A percentile compares a stretch with the other conserved stretches of the same genome.
Evolutionary conservation across 2,113 vertebrate species (phyloP).

Genomic region (Semicossyphus pulcher): DNA sequence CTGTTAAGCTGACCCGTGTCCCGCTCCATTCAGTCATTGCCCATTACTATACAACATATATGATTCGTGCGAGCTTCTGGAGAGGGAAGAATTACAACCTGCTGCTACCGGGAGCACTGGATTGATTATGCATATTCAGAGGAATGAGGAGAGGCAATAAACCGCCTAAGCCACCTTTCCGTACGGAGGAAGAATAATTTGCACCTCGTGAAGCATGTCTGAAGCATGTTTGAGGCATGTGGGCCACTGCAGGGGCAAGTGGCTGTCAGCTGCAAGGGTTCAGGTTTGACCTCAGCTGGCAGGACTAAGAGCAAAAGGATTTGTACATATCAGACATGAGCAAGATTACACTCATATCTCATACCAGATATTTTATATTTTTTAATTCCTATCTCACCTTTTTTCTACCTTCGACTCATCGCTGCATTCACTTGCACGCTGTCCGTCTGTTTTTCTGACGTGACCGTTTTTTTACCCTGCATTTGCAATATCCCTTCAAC

Average conservation of each 20-base stretch:
- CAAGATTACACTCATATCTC: conserved; percentile 24
- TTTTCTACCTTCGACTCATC: neutral
- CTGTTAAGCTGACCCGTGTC: conserved; percentile 75
- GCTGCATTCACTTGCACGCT: neutral
- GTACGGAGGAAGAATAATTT: conserved; percentile 62
- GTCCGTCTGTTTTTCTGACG: conserved; percentile 21
- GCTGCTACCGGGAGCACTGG: conserved; percentile 54
- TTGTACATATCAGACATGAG: conserved; percentile 6
- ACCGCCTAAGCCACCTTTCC: conserved; percentile 64
- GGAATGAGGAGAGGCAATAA: conserved; percentile 68
- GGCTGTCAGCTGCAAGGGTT: neutral
- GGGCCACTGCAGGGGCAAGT: conserved; percentile 21
- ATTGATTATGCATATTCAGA: conserved; percentile 80
- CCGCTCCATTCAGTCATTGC: conserved; percentile 66
- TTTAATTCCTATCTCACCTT: neutral
- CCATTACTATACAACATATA: conserved; percentile 56
- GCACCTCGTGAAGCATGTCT: conserved; percentile 49
- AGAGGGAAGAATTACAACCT: conserved; percentile 68
- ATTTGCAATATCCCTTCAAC: conserved; percentile 43
- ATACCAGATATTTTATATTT: conserved; percentile 8
- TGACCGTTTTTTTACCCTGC: conserved; percentile 23
- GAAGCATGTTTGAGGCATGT: neutral
- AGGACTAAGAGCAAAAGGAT: neutral
- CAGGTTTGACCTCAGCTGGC: conserved; percentile 11
- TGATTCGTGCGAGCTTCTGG: conserved; percentile 71